Evolutionary conservation across 2,797 vertebrate genomes (phyloP), one percentile per base, ranked within the genome.

Genomic region (Fundulus diaphanus): DNA sequence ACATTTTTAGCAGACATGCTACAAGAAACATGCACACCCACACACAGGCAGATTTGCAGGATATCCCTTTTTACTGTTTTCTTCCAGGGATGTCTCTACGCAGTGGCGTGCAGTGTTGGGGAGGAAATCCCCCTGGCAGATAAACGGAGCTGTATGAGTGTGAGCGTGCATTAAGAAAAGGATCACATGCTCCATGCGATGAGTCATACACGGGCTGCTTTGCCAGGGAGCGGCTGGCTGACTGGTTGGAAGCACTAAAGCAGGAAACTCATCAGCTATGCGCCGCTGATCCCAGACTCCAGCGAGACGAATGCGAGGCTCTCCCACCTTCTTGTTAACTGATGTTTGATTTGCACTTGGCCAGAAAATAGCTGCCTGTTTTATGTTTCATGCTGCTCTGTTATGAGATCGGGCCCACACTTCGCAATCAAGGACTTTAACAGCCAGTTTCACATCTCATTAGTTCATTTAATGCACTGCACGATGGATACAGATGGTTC

Each of bases 191-290:
- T 86, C 72, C 56, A 42, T 76, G 83, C 85, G 90, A 93, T 94
- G 93, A 94, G 82, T 94, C 93, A 94, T 91, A 88, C 90, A 77
- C 84, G 52, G 73, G 81, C 82, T 82, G 86, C 74, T 79, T 81
- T 87, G 87, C 87, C 84, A 88, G 91, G 88, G 86, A 91, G 90
- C 78, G 82, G 88, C 88, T 85, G 80, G 86, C 85, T 89, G 88
- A 82, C 85, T 90, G 88, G 83, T 85, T 87, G 86, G 87, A 88
- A 87, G 90, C 87, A 81, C 83, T 85, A 84, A 66, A 54, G 83
- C 85, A 87, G 90, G 89, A 89, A 91, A 82, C 88, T 87, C 88
- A 86, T 94, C 89, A 87, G 86, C 82, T 76, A 89, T 90, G 91
- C 90, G 70, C 86, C 74, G 61, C 80, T 79, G 89, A 88, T 84